Percentiles rank a stretch among this genome's conserved stretches.
Conservation (phyloP, 2,113 vertebrate species). For the Etheostoma spectabile region DNA sequence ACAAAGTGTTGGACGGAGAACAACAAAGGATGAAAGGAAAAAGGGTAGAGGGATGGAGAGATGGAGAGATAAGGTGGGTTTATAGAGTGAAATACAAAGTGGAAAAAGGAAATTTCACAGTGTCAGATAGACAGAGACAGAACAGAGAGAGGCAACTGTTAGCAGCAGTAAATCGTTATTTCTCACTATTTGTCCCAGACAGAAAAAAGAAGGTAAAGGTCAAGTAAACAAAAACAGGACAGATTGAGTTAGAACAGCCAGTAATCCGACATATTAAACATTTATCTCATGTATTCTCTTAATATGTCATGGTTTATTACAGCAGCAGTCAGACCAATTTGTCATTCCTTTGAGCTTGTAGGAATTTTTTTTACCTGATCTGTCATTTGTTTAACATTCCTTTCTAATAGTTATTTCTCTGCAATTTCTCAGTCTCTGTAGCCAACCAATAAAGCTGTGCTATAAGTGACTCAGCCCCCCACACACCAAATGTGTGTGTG, state of each 20-base stretch:
- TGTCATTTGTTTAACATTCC: constrained; percentile 50
- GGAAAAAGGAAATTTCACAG: constrained; percentile 62
- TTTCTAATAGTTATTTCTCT: constrained; percentile 35
- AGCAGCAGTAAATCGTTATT: constrained; percentile 22
- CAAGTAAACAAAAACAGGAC: constrained; percentile 53
- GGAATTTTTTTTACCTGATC: constrained; percentile 41
- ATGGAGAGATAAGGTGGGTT: constrained; percentile 50
- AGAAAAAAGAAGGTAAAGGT: constrained; percentile 26
- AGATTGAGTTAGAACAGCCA: not conserved
- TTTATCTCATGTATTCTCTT: constrained; percentile 25
- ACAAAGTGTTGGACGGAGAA: constrained; percentile 53
- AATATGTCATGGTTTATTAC: constrained; percentile 41
- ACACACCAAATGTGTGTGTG: constrained; percentile 10
- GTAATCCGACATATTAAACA: not conserved
- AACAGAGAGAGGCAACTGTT: constrained; percentile 44
- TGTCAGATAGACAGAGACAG: constrained; percentile 39
- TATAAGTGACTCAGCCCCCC: constrained; percentile 33
- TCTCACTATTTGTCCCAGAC: constrained; percentile 19
- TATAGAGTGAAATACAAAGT: constrained; percentile 46
- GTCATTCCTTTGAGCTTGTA: constrained; percentile 20
- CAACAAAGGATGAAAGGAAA: constrained; percentile 71
- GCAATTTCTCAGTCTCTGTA: constrained; percentile 13
- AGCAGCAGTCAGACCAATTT: not conserved
- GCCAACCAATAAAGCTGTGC: constrained; percentile 44
- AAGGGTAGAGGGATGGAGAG: constrained; percentile 40